phyloP scores from a whole-genome alignment of 2,888 invertebrate species.

The Nesidiocoris tenuis region DNA sequence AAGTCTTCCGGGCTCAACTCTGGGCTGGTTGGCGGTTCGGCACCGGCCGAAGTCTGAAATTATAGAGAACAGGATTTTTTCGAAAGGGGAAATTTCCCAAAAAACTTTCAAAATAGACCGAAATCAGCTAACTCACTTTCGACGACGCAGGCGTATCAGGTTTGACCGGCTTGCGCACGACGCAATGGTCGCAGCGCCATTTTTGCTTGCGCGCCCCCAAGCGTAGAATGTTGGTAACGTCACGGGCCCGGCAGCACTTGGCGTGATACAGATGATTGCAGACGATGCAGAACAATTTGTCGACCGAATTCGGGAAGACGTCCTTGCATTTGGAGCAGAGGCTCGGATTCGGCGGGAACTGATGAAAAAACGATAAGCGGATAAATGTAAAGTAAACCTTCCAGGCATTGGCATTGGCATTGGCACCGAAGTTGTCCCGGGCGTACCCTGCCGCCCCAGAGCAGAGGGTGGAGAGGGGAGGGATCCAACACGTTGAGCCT shows the following conservation, averaged over 20 bases:
- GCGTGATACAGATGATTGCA: constrained; percentile 17
- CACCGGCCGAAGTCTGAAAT: not conserved
- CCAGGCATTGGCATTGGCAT: too few species aligned
- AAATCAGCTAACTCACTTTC: too few species aligned
- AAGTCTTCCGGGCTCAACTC: not conserved
- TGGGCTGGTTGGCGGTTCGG: not conserved
- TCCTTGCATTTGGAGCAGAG: constrained; percentile 6
- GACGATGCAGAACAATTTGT: constrained; percentile 8
- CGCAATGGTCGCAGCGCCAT: constrained; percentile 30
- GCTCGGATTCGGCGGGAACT: not conserved
- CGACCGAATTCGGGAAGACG: constrained; percentile 7
- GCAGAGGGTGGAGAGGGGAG: too few species aligned
- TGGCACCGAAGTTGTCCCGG: not conserved
- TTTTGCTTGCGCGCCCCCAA: constrained; percentile 16
- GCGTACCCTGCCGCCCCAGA: too few species aligned
- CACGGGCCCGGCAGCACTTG: constrained; percentile 9
- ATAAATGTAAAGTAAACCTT: too few species aligned
- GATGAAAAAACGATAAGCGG: too few species aligned
- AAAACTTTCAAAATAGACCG: too few species aligned
- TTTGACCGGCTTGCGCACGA: not conserved
- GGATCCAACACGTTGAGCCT: too few species aligned
- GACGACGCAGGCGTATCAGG: not conserved
- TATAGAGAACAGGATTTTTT: too few species aligned
- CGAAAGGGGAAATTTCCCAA: too few species aligned
- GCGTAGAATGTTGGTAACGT: constrained; percentile 3